These are phyloP conservation scores for Campaea margaritaria DNA, from an alignment of 2,888 invertebrate genomes.

Conservation along the genomic window DNA sequence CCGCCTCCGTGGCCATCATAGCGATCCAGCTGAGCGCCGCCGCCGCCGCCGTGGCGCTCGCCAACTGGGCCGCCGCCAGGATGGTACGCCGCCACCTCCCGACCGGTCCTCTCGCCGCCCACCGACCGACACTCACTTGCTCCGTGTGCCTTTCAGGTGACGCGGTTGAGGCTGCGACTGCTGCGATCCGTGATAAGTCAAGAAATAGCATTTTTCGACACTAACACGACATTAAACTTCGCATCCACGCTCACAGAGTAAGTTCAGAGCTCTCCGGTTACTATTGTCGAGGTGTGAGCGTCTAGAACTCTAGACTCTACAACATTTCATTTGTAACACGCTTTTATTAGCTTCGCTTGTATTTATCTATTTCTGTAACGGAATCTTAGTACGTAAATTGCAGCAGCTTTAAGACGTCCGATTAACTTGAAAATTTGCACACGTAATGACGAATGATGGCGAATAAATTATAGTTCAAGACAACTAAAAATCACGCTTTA, in stretches of 20 bases:
- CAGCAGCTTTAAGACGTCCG: no score
- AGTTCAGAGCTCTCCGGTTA: constrained; percentile 57
- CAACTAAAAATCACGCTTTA: no score
- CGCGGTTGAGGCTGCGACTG: constrained; percentile 85
- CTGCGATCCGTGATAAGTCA: constrained; percentile 88
- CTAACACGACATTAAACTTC: constrained; percentile 88
- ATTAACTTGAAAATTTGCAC: no score
- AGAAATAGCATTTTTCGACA: constrained; percentile 90
- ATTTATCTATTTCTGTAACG: no score
- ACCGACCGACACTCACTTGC: background rate
- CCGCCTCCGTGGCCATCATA: constrained; percentile 79
- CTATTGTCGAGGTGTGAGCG: no score
- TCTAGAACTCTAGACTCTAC: no score
- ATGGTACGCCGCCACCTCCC: constrained; percentile 59
- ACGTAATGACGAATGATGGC: no score
- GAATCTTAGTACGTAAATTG: no score
- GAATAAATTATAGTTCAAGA: no score
- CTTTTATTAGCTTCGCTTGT: no score
- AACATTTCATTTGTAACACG: no score
- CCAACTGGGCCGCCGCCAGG: constrained; percentile 83
- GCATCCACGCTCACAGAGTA: constrained; percentile 89
- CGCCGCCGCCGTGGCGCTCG: constrained; percentile 80
- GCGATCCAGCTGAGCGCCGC: constrained; percentile 78
- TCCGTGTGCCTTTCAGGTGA: constrained; percentile 68
- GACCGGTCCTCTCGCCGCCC: background rate